These are phyloP conservation scores for Peromyscus maniculatus DNA, from an alignment of 2,113 vertebrate species.

Conservation along the genomic window DNA sequence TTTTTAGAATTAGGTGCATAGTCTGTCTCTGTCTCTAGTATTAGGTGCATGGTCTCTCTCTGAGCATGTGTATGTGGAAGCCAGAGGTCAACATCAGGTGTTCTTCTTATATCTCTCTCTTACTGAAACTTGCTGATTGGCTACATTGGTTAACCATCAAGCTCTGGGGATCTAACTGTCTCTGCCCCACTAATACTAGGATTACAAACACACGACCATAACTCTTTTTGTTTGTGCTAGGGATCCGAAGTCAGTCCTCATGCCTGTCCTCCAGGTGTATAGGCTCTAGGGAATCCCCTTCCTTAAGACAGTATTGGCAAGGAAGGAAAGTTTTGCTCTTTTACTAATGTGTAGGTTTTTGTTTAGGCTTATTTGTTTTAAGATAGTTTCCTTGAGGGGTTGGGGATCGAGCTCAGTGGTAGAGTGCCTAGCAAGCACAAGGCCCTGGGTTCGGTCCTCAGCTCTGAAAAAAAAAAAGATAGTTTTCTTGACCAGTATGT, in stretches of 20 bases:
- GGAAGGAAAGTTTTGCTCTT: conserved; percentile 19
- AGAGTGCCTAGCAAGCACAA: no score
- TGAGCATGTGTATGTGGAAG: background rate
- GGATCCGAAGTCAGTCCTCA: background rate
- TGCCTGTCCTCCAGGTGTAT: background rate
- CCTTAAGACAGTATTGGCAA: background rate
- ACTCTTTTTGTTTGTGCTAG: background rate
- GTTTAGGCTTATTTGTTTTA: background rate
- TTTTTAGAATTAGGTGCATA: conserved; percentile 33
- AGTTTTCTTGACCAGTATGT: background rate
- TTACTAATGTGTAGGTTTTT: conserved; percentile 32
- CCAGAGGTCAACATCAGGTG: background rate
- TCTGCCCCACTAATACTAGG: background rate
- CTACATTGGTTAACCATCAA: background rate
- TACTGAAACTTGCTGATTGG: background rate
- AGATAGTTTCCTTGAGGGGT: background rate
- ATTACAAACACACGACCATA: background rate
- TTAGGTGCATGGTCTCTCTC: background rate
- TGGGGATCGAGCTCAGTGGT: no score
- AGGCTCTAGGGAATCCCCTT: conserved; percentile 6
- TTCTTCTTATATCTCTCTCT: background rate
- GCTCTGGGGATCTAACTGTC: background rate
- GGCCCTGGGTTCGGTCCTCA: no score
- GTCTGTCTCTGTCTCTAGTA: background rate
- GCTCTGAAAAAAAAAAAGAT: no score